Evolutionary conservation across 2,113 vertebrate genomes (phyloP).

Genomic region (Myotis davidii): DNA sequence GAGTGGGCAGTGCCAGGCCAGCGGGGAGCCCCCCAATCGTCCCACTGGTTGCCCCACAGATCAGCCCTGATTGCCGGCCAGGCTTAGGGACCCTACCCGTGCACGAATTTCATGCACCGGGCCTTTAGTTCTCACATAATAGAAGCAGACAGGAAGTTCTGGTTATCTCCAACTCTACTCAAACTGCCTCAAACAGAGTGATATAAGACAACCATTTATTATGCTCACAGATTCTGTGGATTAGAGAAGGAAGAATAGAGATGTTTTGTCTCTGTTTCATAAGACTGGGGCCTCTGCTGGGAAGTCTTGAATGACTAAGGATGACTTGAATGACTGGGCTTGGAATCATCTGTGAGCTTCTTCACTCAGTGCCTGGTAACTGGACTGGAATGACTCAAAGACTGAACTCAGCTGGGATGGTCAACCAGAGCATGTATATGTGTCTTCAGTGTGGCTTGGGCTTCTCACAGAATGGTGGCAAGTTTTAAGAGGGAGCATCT

Average conservation of each 20-base stretch:
- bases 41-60: too few species aligned
- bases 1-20: too few species aligned
- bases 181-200: background rate
- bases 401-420: background rate
- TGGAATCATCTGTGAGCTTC: background rate
- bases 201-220: background rate
- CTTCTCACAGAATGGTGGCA: background rate
- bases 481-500: background rate
- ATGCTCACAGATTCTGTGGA: background rate
- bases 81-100: too few species aligned
- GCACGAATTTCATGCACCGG: too few species aligned
- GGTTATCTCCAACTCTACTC: background rate
- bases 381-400: background rate
- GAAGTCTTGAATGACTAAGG: background rate
- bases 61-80: too few species aligned
- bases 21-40: too few species aligned
- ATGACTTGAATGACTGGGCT: background rate
- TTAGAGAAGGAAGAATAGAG: background rate
- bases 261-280: background rate
- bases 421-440: background rate
- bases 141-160: background rate
- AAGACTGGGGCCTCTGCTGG: background rate
- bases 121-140: background rate
- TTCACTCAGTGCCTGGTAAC: background rate
- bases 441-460: background rate